These are phyloP conservation scores for Caiman crocodilus DNA, from an alignment of 2,797 vertebrate species.

Conservation along the genomic window DNA sequence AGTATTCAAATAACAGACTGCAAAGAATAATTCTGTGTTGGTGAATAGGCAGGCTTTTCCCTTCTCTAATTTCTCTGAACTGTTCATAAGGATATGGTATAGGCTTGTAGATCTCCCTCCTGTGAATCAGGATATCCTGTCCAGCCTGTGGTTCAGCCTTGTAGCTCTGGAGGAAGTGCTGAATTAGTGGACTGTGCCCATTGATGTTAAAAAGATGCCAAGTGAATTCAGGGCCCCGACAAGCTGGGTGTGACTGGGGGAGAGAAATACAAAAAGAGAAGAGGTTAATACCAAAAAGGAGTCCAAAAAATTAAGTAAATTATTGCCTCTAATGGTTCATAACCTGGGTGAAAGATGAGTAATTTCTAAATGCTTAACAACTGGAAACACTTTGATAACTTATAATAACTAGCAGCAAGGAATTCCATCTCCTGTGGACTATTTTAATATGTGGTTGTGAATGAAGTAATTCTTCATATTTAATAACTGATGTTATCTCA, in stretches of 20 bases:
- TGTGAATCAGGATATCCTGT: constrained; percentile 46
- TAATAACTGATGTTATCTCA: neutral
- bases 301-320: neutral
- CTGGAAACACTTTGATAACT: neutral
- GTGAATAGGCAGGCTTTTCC: neutral
- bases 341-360: constrained; percentile 22
- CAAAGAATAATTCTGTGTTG: neutral
- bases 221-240: constrained; percentile 32
- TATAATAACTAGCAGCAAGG: neutral
- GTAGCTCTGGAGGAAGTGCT: constrained; percentile 61
- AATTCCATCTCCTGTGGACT: neutral
- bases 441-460: neutral
- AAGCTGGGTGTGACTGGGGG: constrained; percentile 63
- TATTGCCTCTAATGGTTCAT: neutral
- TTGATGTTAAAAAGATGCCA: constrained; percentile 68
- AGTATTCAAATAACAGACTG: neutral
- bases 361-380: neutral
- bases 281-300: neutral
- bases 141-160: constrained; percentile 14
- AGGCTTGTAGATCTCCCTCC: constrained; percentile 60
- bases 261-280: neutral
- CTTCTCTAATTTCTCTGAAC: neutral
- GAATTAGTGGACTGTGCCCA: constrained; percentile 71
- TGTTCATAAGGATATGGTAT: constrained; percentile 48
- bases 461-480: neutral